Base-by-base conservation (phyloP, 2,797 vertebrate species). In the Menidia menidia region DNA sequence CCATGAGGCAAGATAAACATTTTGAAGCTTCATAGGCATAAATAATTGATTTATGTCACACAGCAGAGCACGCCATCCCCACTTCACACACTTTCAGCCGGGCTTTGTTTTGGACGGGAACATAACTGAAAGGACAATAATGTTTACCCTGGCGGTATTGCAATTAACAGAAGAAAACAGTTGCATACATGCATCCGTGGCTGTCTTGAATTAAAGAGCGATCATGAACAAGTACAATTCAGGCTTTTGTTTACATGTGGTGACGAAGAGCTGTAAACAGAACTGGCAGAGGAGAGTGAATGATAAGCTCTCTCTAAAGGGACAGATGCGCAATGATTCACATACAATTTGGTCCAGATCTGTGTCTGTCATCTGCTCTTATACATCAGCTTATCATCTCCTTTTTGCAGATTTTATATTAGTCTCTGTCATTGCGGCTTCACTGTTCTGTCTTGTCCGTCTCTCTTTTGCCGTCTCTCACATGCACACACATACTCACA, bases 41-140 rank as follows among this genome's bases (percentile, higher is more conserved):
- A 93, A 93, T 93, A 92, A 94, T 94, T 91, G 87, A 92, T 91
- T 89, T 83, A 87, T 91, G 87, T 86, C 89, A 86, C 92, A 91
- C 86, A 89, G 81, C 69, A 81, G 84, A 91, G 87, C 86, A 87
- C 75, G 81, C 79, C 75, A 85, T 86, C 76, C 74, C 78, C 78
- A 62, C 83, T 92, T 93, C 91, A 87, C 90, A 88, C 83, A 64
- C 78, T 84, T 63, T 71, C 52, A n/a, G 66, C 63, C 19, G 56
- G 4, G 81, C 87, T 90, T 90, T 92, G 86, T 88, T 89, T 82
- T 82, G 73, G 78, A 71, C 80, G 69, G 51, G 76, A 66, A 70
- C 77, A 73, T 70, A 81, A 82, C 84, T 74, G 78, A 78, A 81
- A 90, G 78, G 89, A 88, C 90, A 90, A 92, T 92, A 92, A 93